Percentiles rank a stretch among this genome's conserved stretches.
Evolutionary conservation across 92 coral and sea anemone genomes (phyloP).

Genomic region (Actinostola sp.): DNA sequence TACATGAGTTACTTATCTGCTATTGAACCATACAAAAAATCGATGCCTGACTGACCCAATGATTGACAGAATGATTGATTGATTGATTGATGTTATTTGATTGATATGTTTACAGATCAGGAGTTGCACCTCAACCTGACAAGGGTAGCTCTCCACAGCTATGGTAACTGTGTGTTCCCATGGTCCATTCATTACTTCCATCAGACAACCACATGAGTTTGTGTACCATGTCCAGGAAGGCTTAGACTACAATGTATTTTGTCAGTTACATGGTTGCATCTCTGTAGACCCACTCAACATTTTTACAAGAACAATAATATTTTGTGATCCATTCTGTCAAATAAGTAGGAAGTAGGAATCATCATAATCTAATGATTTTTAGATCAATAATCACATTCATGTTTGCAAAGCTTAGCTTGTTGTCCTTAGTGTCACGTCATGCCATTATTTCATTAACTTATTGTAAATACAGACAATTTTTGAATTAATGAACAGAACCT

Average conservation of each 20-base stretch:
- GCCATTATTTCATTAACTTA: slow-evolving; percentile 12
- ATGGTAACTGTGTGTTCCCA: slow-evolving; percentile 59
- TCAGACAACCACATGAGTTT: no score
- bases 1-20: no score
- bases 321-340: slow-evolving; percentile 8
- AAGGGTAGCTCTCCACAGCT: slow-evolving; percentile 85
- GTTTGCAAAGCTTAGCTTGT: slow-evolving; percentile 9
- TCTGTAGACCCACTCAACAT: background rate
- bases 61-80: no score
- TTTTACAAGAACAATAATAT: slow-evolving; percentile 2
- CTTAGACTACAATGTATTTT: no score
- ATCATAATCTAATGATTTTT: slow-evolving; percentile 1
- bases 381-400: slow-evolving; percentile 14
- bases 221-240: no score
- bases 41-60: no score
- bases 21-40: no score
- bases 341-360: background rate
- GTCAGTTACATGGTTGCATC: background rate
- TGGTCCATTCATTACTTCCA: background rate
- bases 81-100: no score
- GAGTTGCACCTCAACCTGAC: slow-evolving; percentile 97
- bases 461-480: slow-evolving; percentile 28
- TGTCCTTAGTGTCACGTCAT: background rate
- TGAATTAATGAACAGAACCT: slow-evolving; percentile 13
- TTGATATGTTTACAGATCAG: slow-evolving; percentile 70